Evolutionary conservation across 2,113 vertebrate genomes (phyloP), one percentile per base, ranked within the genome.

Genomic region (Chaenocephalus aceratus): DNA sequence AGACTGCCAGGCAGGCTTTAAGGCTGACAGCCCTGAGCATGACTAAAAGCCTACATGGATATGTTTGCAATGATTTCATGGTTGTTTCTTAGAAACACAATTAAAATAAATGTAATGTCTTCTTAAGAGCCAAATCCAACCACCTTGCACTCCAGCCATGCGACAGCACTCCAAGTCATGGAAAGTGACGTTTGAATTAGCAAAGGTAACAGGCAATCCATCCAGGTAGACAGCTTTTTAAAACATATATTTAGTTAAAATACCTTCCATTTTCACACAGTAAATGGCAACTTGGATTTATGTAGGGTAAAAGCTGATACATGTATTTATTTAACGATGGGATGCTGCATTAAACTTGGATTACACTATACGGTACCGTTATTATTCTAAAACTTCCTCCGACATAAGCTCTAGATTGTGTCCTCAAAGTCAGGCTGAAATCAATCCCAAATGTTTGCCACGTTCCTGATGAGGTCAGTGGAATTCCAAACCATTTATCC

Each of bases 381-480:
- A 6, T 6, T 5, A 6, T 41, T 36, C 36, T 41, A 82, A 48
- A 72, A 52, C 12, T 0, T 80, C 57, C 57, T 80, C 66, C 10
- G 72, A 82, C 75, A 77, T 52, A 30, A 76, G 44, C 60, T 77
- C 48, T 65, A 72, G 49, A 82, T 77, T 83, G 70, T 86, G 48
- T 82, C 54, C 59, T 70, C 15, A 67, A 86, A 83, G 64, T 77
- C 52, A 63, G 57, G 13, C 52, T 74, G 66, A 30, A 89, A 87
- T 82, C 69, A 79, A 83, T 83, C 76, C 82, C 76, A 87, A 91
- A 85, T 87, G 77, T 74, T 78, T 80, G 80, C 78, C 79, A 91
- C 62, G 75, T 80, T 90, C 54, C 66, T 87, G 23, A 64, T 59
- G 75, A 88, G 62, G 58, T 90, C 80, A 85, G 63, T 58, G 36